Conservation (phyloP, 1,140 invertebrate species). For the Tetranychus cinnabarinus region DNA sequence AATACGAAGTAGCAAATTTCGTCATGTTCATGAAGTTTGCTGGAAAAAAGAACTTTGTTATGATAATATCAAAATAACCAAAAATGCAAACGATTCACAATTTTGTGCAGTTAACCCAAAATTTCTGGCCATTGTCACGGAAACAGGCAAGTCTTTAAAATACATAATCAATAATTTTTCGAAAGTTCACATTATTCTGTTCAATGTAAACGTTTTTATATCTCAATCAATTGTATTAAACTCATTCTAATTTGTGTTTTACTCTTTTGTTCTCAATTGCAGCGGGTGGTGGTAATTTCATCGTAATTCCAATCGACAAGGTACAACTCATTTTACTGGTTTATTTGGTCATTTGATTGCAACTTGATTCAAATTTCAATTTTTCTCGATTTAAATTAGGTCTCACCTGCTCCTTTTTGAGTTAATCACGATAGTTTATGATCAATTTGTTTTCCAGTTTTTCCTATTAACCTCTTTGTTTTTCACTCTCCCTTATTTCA, state of each 20-base stretch:
- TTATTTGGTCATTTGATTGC: too few species aligned
- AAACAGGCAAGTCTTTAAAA: conserved; percentile 20
- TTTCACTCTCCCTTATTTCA: too few species aligned
- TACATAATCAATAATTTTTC: neutral
- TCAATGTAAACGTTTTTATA: too few species aligned
- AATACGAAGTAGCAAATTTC: neutral
- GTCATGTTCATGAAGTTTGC: conserved; percentile 84
- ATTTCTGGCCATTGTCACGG: conserved; percentile 93
- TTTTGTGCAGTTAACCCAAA: conserved; percentile 98
- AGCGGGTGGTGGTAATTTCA: conserved; percentile 65
- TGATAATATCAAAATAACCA: conserved; percentile 93
- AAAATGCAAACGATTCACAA: conserved; percentile 93
- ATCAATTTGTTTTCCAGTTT: too few species aligned
- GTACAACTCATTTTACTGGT: conserved; percentile 24
- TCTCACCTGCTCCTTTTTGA: too few species aligned
- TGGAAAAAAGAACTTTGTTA: conserved; percentile 95
- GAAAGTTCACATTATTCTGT: too few species aligned
- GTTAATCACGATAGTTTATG: too few species aligned
- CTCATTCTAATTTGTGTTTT: neutral
- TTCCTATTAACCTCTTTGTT: too few species aligned
- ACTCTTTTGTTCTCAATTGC: neutral
- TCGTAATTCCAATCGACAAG: conserved; percentile 65
- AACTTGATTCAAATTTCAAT: too few species aligned
- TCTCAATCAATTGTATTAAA: neutral
- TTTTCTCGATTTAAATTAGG: too few species aligned